phyloP scores from a whole-genome alignment of 2,113 vertebrate species.

The Phrynocephalus versicolor region DNA sequence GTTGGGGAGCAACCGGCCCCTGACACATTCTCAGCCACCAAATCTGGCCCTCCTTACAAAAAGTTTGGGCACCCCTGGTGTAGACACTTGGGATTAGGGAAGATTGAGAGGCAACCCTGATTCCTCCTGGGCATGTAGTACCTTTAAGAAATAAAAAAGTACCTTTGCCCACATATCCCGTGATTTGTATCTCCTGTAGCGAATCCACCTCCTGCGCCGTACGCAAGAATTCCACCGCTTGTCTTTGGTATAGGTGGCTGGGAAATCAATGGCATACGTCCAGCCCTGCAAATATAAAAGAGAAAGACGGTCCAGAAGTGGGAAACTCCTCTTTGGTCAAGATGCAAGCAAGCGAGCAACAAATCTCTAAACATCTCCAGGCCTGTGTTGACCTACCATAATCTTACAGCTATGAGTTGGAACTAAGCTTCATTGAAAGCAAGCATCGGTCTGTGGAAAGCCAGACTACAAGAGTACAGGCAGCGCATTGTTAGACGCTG shows the following conservation, averaged over 20 bases:
- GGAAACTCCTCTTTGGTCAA: conserved; percentile 38
- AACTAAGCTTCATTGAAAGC: too few relatives aligned
- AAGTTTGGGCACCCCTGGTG: too few relatives aligned
- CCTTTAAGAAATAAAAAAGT: not conserved
- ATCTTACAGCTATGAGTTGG: too few relatives aligned
- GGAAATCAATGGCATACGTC: conserved; percentile 95
- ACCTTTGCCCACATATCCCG: conserved; percentile 93
- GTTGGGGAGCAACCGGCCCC: too few relatives aligned
- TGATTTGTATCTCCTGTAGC: conserved; percentile 92
- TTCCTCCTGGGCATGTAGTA: not conserved
- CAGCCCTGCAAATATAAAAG: conserved; percentile 83
- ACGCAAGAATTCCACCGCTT: conserved; percentile 99
- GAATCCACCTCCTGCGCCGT: conserved; percentile 91
- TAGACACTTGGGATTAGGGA: too few relatives aligned
- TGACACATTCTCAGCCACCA: too few relatives aligned
- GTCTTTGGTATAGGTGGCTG: conserved; percentile 91
- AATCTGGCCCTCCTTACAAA: too few relatives aligned
- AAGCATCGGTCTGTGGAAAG: too few relatives aligned
- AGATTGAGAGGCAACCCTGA: too few relatives aligned
- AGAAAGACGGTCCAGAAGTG: conserved; percentile 29
- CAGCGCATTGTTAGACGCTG: too few relatives aligned
- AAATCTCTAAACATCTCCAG: not conserved
- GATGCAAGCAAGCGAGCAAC: conserved; percentile 24
- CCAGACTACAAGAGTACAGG: too few relatives aligned
- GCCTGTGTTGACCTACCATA: too few relatives aligned